A percentile compares a stretch with the other conserved stretches of the same genome.
Conservation (phyloP, 2,888 invertebrate genomes). For the Hemithea aestivaria region DNA sequence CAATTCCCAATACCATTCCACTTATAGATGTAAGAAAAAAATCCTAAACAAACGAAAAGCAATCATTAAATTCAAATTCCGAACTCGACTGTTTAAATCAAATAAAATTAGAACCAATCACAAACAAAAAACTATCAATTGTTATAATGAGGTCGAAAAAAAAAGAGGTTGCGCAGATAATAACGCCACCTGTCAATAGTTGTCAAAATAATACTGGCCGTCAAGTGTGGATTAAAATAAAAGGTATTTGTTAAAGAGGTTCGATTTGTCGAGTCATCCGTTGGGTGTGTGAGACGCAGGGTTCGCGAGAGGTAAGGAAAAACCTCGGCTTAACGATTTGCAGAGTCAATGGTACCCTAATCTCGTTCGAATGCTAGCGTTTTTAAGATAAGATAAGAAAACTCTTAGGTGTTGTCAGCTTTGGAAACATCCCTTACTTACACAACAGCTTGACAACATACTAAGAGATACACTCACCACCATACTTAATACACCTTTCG, state of each 20-base stretch:
- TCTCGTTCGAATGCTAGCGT: too few relatives aligned
- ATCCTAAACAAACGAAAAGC: constrained; percentile 3
- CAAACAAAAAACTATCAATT: constrained; percentile 26
- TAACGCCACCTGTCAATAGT: constrained; percentile 58
- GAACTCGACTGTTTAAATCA: constrained; percentile 21
- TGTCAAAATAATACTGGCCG: constrained; percentile 56
- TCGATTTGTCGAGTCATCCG: constrained; percentile 55
- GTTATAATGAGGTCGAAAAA: constrained; percentile 23
- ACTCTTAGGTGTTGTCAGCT: too few relatives aligned
- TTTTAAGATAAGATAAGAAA: too few relatives aligned
- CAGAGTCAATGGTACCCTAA: not conserved
- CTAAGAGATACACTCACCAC: too few relatives aligned
- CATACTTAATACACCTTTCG: too few relatives aligned
- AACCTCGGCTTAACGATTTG: not conserved
- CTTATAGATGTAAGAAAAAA: constrained; percentile 1
- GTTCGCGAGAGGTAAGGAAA: constrained; percentile 17
- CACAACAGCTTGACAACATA: too few relatives aligned
- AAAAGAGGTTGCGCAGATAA: constrained; percentile 28
- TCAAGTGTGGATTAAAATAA: constrained; percentile 64
- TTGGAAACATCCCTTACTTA: too few relatives aligned
- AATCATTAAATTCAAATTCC: constrained; percentile 13
- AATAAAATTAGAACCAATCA: constrained; percentile 29
- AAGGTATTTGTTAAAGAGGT: constrained; percentile 54
- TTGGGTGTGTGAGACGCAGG: constrained; percentile 28
- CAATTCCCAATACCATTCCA: not conserved